Conservation (phyloP, 2,888 invertebrate genomes). For the Orchesella flavescens region DNA sequence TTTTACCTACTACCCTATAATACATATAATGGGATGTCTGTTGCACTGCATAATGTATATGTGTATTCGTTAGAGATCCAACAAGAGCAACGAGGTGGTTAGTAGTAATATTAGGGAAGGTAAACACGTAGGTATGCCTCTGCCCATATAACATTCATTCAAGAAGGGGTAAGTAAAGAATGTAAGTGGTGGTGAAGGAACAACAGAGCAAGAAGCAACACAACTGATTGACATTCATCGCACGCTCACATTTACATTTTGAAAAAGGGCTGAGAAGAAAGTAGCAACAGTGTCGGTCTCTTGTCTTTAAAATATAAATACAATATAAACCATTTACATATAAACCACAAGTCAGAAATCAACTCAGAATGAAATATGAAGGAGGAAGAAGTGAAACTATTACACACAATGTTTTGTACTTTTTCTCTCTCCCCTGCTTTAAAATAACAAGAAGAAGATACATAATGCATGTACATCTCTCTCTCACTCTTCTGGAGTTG, state of each 20-base stretch:
- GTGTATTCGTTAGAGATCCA: neutral
- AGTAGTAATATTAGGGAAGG: too few relatives aligned
- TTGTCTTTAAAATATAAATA: conserved; percentile 47
- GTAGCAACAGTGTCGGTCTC: conserved; percentile 57
- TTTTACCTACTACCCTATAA: neutral
- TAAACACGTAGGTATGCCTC: neutral
- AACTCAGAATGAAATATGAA: conserved; percentile 54
- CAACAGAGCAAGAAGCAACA: conserved; percentile 26
- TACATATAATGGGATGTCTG: conserved; percentile 3
- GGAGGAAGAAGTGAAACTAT: conserved; percentile 28
- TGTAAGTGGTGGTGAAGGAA: neutral
- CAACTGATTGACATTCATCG: conserved; percentile 62
- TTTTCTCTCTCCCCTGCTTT: conserved; percentile 10
- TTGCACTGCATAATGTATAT: conserved; percentile 8
- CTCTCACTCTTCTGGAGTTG: conserved; percentile 2
- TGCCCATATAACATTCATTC: too few relatives aligned
- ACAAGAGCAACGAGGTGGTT: too few relatives aligned
- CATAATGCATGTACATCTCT: neutral
- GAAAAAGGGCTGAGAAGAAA: conserved; percentile 37
- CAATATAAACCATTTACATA: conserved; percentile 17
- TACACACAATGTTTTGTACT: conserved; percentile 31
- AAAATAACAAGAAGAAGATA: neutral
- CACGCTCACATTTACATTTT: conserved; percentile 59
- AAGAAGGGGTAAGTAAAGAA: neutral
- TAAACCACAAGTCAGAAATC: conserved; percentile 49